Base-by-base conservation (phyloP, 2,113 vertebrate species). In the Albula goreensis region DNA sequence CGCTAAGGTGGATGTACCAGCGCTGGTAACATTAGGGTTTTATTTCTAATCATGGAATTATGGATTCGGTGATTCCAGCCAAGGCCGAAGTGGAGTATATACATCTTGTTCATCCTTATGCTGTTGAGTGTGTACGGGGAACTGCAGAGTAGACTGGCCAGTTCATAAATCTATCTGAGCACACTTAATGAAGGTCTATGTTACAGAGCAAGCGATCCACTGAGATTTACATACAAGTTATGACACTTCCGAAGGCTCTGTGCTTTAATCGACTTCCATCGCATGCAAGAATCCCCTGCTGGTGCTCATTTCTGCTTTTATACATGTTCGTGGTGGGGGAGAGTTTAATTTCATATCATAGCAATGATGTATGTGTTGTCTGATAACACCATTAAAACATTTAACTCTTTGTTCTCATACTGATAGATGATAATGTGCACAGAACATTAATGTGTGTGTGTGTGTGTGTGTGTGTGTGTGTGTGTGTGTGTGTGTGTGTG, bases 151-250 rank as follows among this genome's bases (percentile, higher is more conserved):
- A 90, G 93, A 91, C 9, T 5, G 74, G 22, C n/a, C 9, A 95
- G 92, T 94, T 90, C 93, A 95, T 95, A 95, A 96, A 95, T 95
- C 94, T 93, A 87, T 86, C 84, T 81, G 82, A 92, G 92, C 88
- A 88, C 91, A 93, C 91, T 94, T 94, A 94, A 94, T 93, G 93
- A 94, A 95, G 92, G 92, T 91, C 91, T 89, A 78, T 88, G 88
- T 91, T 93, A 89, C 77, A 86, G 41, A 84, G 66, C 52, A 86
- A 86, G 70, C 70, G 80, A 17, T 86, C 86, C 78, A 50, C 82
- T 6, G 87, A 93, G 90, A 94, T 94, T 93, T 94, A 93, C 94
- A 93, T 94, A 91, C 89, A 88, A 88, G 90, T 92, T 94, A 91
- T 93, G 93, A 94, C 90, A 90, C 83, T 74, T 74, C 86, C 87